These are phyloP conservation scores for Carassius auratus DNA, from an alignment of 2,113 vertebrate genomes.

Conservation along the genomic window DNA sequence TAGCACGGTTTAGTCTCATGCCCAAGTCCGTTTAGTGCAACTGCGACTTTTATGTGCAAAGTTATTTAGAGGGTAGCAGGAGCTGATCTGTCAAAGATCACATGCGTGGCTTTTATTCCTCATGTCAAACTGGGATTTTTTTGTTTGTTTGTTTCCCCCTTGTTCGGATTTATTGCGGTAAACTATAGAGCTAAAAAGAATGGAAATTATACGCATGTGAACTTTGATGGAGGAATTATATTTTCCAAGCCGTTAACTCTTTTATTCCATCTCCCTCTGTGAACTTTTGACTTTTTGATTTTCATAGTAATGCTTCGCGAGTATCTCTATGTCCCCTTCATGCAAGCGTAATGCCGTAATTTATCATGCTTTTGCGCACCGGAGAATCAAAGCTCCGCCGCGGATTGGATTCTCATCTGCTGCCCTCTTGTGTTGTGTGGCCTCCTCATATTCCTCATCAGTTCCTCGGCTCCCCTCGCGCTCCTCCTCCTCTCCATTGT, in stretches of 20 bases:
- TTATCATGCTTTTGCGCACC: conserved; percentile 7
- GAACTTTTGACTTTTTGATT: conserved; percentile 31
- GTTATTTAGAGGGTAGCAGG: conserved; percentile 52
- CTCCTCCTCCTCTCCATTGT: conserved; percentile 56
- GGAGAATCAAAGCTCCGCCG: not conserved
- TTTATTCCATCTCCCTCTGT: conserved; percentile 43
- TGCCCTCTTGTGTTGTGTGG: conserved; percentile 60
- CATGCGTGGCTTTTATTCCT: conserved; percentile 61
- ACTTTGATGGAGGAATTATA: conserved; percentile 61
- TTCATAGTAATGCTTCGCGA: conserved; percentile 17
- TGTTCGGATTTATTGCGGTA: conserved; percentile 72
- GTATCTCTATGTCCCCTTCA: not conserved
- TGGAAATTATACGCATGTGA: conserved; percentile 70
- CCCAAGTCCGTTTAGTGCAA: conserved; percentile 17
- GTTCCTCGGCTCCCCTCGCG: conserved; percentile 37
- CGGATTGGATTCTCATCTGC: conserved; percentile 38
- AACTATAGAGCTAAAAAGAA: conserved; percentile 67
- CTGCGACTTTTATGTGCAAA: conserved; percentile 29
- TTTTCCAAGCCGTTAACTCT: conserved; percentile 63
- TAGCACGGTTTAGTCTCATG: conserved; percentile 10
- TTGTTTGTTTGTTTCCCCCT: conserved; percentile 54
- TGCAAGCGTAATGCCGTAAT: not conserved
- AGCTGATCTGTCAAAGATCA: conserved; percentile 38
- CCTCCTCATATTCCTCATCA: conserved; percentile 47
- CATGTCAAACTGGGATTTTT: conserved; percentile 68